These are phyloP conservation scores for Nematopogon swammerdamellus DNA, from an alignment of 2,888 invertebrate species.

Conservation along the genomic window DNA sequence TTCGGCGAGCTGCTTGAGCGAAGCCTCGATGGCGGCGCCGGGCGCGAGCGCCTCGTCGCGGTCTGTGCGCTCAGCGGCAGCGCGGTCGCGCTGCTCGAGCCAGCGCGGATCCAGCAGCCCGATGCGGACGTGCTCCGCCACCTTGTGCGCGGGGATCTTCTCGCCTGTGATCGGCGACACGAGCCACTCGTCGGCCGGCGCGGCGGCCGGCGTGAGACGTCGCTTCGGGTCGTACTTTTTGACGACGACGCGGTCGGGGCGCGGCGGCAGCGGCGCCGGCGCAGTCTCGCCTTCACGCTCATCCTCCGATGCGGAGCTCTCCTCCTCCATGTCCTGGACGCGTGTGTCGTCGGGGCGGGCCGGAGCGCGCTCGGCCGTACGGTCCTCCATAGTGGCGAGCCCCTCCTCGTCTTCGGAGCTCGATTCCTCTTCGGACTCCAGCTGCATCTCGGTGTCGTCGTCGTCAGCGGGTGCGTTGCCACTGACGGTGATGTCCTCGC, in stretches of 20 bases:
- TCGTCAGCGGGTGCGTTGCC: slow-evolving; percentile 30
- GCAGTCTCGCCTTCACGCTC: slow-evolving; percentile 37
- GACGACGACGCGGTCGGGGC: slow-evolving; percentile 90
- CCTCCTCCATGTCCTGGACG: slow-evolving; percentile 92
- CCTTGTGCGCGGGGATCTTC: slow-evolving; percentile 93
- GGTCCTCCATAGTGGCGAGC: slow-evolving; percentile 66
- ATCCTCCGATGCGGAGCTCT: slow-evolving; percentile 62
- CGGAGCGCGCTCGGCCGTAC: slow-evolving; percentile 42
- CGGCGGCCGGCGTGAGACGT: slow-evolving; percentile 59
- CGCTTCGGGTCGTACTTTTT: slow-evolving; percentile 94
- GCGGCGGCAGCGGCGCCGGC: slow-evolving; percentile 75
- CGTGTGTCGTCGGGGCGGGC: slow-evolving; percentile 41
- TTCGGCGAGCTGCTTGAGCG: slow-evolving; percentile 93
- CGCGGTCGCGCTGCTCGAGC: slow-evolving; percentile 95
- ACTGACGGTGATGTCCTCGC: slow-evolving; percentile 59
- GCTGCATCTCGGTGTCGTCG: slow-evolving; percentile 87
- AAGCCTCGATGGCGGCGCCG: slow-evolving; percentile 92
- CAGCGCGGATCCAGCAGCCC: slow-evolving; percentile 94
- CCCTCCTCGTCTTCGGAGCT: slow-evolving; percentile 45
- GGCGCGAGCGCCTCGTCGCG: slow-evolving; percentile 60
- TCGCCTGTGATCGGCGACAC: slow-evolving; percentile 99
- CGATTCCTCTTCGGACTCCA: slow-evolving; percentile 77
- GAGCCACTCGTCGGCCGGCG: slow-evolving; percentile 76
- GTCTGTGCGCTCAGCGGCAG: slow-evolving; percentile 89
- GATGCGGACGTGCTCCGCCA: slow-evolving; percentile 97